Percentiles rank a stretch among this genome's conserved stretches.
These are phyloP conservation scores for Drosophila rellima DNA, from an alignment of 2,888 invertebrate genomes.

Conservation along the genomic window DNA sequence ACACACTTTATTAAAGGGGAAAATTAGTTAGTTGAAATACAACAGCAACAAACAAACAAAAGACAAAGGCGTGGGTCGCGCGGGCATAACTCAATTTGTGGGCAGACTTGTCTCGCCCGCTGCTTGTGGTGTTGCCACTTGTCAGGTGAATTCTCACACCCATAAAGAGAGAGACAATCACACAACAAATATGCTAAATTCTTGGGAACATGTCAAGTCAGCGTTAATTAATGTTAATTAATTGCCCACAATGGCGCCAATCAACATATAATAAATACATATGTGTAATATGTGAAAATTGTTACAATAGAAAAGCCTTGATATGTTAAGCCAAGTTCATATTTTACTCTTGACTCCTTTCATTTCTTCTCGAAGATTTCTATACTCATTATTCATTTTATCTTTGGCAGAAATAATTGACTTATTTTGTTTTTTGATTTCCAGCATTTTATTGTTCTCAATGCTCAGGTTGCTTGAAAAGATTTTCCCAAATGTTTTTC, in stretches of 20 bases:
- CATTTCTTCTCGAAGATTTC: not conserved
- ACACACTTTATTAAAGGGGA: constrained; percentile 27
- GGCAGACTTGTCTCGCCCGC: constrained; percentile 44
- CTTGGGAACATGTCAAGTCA: constrained; percentile 33
- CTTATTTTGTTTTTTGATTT: constrained; percentile 6
- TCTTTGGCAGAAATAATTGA: not conserved
- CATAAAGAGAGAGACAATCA: constrained; percentile 49
- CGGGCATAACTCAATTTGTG: constrained; percentile 59
- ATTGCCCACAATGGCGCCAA: constrained; percentile 42
- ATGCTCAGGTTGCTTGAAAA: not conserved
- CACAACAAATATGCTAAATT: constrained; percentile 39
- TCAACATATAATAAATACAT: constrained; percentile 35
- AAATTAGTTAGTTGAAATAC: constrained; percentile 44
- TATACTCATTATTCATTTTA: not conserved
- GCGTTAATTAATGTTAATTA: constrained; percentile 59
- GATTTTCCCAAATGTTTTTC: constrained; percentile 27
- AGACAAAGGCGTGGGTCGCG: constrained; percentile 43
- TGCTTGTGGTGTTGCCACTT: constrained; percentile 16
- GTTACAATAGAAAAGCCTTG: constrained; percentile 16
- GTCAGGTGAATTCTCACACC: constrained; percentile 63
- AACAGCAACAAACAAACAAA: not conserved
- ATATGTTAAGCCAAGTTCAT: not conserved
- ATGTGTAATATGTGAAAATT: constrained; percentile 19
- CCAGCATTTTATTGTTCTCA: constrained; percentile 5
- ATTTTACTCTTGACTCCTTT: not conserved